Evolutionary conservation across 2,888 invertebrate genomes (phyloP).

Genomic region (Pediacus dermestoides): DNA sequence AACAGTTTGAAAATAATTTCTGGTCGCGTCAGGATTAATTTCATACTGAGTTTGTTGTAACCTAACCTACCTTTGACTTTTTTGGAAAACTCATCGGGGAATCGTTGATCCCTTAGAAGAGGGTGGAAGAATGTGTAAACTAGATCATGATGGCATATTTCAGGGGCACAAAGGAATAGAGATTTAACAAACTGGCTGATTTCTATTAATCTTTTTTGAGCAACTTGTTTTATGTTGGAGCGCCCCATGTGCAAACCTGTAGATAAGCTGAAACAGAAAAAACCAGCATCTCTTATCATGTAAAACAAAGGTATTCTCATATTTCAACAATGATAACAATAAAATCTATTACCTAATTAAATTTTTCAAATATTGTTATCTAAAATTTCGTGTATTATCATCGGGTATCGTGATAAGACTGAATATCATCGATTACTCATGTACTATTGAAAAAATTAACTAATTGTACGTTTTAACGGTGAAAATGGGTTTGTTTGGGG

Average conservation of each 20-base stretch:
- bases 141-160: constrained; percentile 92
- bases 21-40: too few species aligned
- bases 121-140: constrained; percentile 99
- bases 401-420: too few species aligned
- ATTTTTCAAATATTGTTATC: too few species aligned
- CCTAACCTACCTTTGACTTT: constrained; percentile 70
- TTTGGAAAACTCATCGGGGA: constrained; percentile 73
- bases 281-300: not conserved
- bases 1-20: constrained; percentile 31
- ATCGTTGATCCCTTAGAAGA: constrained; percentile 88
- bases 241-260: constrained; percentile 81
- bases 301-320: not conserved
- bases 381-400: too few species aligned
- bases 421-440: too few species aligned
- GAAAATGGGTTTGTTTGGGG: constrained; percentile 35
- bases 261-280: constrained; percentile 55
- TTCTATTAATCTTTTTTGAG: constrained; percentile 85
- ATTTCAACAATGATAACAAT: not conserved
- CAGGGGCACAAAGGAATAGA: constrained; percentile 82
- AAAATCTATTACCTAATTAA: too few species aligned
- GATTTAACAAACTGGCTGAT: constrained; percentile 85
- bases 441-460: too few species aligned
- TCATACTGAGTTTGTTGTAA: too few species aligned
- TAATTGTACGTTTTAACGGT: too few species aligned
- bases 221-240: constrained; percentile 92